Percentiles rank a stretch among this genome's conserved stretches.
phyloP scores from a whole-genome alignment of 2,888 invertebrate species.

The Hanleya hanleyi region DNA sequence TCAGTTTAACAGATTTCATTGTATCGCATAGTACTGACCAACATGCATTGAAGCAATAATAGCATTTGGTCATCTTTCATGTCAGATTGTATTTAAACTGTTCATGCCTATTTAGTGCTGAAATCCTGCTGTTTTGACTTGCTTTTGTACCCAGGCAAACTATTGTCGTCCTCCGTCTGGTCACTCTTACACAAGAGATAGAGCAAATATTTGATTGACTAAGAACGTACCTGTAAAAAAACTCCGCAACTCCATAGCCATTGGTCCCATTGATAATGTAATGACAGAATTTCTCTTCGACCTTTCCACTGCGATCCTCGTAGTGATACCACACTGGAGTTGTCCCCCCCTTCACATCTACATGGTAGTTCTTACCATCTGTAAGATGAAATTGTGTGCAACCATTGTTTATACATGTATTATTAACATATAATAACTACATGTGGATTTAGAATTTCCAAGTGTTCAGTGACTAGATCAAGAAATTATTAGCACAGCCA shows the following conservation, averaged over 20 bases:
- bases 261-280: constrained; percentile 59
- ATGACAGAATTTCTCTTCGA: constrained; percentile 59
- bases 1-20: too few species aligned
- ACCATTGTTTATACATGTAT: too few species aligned
- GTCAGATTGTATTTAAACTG: too few species aligned
- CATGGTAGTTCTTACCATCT: constrained; percentile 51
- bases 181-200: neutral
- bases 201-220: neutral
- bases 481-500: too few species aligned
- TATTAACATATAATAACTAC: too few species aligned
- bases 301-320: constrained; percentile 54
- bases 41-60: too few species aligned
- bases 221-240: constrained; percentile 60
- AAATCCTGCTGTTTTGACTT: too few species aligned
- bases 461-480: too few species aligned
- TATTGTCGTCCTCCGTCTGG: neutral
- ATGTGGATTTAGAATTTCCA: too few species aligned
- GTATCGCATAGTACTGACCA: too few species aligned
- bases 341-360: constrained; percentile 45
- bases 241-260: constrained; percentile 64
- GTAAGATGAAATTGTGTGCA: constrained; percentile 3
- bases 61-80: too few species aligned
- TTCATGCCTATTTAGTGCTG: too few species aligned
- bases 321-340: constrained; percentile 61
- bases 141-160: neutral